phyloP scores from a whole-genome alignment of 2,113 vertebrate species.

The Neodon shergylaensis region DNA sequence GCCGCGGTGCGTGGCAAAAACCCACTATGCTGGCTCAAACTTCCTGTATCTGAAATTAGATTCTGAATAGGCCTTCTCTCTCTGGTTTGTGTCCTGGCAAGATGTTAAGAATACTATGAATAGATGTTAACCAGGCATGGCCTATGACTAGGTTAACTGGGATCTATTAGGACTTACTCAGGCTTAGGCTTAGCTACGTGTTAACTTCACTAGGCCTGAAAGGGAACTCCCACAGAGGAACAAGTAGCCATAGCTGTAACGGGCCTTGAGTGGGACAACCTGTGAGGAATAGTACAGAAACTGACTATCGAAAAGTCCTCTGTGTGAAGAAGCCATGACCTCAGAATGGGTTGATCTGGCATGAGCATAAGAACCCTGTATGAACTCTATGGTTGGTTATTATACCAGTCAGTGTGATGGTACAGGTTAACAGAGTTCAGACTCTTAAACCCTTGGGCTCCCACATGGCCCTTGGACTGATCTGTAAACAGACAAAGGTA shows the following conservation, averaged over 20 bases:
- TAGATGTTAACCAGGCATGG: neutral
- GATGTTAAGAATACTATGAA: neutral
- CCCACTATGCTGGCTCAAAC: neutral
- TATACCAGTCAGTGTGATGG: neutral
- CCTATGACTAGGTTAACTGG: neutral
- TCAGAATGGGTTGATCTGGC: neutral
- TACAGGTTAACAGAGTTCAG: neutral
- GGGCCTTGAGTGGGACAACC: neutral
- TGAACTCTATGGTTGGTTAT: neutral
- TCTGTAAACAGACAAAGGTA: neutral
- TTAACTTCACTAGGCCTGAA: neutral
- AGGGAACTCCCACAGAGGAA: neutral
- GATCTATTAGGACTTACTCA: neutral
- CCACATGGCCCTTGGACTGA: neutral
- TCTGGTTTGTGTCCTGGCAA: neutral
- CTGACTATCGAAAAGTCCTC: neutral
- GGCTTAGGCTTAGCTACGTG: neutral
- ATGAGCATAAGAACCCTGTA: neutral
- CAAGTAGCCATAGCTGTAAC: neutral
- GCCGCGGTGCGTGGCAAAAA: no score
- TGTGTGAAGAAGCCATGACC: neutral
- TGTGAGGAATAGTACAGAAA: neutral
- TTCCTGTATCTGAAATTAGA: neutral
- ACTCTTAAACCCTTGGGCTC: neutral
- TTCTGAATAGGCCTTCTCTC: neutral